A percentile compares a stretch with the other conserved stretches of the same genome.
These are phyloP conservation scores for Spheniscus mendiculus DNA, from an alignment of 2,113 vertebrate species.

Conservation along the genomic window DNA sequence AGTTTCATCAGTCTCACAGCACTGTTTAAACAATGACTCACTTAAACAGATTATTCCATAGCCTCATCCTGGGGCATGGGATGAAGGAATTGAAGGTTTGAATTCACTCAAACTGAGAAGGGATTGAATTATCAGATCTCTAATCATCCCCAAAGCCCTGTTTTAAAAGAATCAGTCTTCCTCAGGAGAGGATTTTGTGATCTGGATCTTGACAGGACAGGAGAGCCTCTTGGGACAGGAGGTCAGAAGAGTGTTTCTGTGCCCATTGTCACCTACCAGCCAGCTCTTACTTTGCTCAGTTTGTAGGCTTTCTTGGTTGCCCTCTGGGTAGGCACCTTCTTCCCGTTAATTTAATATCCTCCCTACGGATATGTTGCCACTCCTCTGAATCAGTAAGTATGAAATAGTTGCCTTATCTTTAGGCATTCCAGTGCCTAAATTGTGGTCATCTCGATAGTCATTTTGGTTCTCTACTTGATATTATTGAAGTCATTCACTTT, in stretches of 20 bases:
- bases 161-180: neutral
- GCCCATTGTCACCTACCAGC: neutral
- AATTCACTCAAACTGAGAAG: neutral
- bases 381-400: neutral
- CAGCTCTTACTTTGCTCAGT: neutral
- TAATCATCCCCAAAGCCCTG: neutral
- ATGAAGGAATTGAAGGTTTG: neutral
- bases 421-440: neutral
- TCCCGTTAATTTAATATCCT: neutral
- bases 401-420: neutral
- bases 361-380: neutral
- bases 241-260: neutral
- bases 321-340: neutral
- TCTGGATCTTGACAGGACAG: neutral
- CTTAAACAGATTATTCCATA: neutral
- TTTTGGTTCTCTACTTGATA: neutral
- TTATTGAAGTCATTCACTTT: neutral
- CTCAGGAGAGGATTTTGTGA: neutral
- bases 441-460: rapidly evolving
- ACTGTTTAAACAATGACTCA: neutral
- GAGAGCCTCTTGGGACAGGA: neutral
- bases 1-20: neutral
- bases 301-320: neutral
- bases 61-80: neutral
- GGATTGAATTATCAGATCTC: neutral